Evolutionary conservation across 2,797 vertebrate genomes (phyloP), one percentile per base, ranked within the genome.

Genomic region (Phataginus tetradactyla): DNA sequence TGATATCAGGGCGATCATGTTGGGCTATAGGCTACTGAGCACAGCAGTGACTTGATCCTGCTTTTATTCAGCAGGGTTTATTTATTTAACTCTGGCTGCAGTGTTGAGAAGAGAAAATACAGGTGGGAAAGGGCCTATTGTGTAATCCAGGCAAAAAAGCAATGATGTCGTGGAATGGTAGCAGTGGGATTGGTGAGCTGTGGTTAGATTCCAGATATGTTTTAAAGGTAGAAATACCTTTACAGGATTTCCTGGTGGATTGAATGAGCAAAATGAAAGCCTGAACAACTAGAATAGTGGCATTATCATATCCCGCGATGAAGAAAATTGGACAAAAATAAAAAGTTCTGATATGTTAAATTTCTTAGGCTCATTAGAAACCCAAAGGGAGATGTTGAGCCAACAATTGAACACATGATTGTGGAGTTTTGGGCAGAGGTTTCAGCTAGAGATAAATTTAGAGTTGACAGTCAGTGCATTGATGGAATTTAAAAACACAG

Each of bases 361-460:
- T 87, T 68, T 85, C 32, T 71, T 90, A 39, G 72, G 51, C n/a
- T 78, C 17, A 53, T 89, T 86, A 96, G 69, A 78, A 90, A 77
- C 61, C 87, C 63, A 87, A 71, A 86, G 34, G 8, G 18, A 80
- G 55, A 90, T 68, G 1, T 53, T 90, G 66, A 71, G 27, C 29
- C 68, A 81, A 69, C 51, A 71, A 37, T 25, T 79, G 49, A 93
- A 91, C 37, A 59, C 23, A 53, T 45, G 66, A 87, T 87, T 94
- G 81, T 91, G 57, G 61, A 95, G 45, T 77, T 89, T 72, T 71
- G 1, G 12, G 37, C 55, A 88, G 72, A 92, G 84, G 63, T 79
- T 92, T 32, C 55, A 55, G 83, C n/a, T 84, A 91, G 66, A 91
- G 68, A 69, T 78, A 89, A 75, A 90, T 89, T 86, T 93, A 64